phyloP scores from a whole-genome alignment of 2,113 vertebrate species.

The Cephalopterus ornatus region DNA sequence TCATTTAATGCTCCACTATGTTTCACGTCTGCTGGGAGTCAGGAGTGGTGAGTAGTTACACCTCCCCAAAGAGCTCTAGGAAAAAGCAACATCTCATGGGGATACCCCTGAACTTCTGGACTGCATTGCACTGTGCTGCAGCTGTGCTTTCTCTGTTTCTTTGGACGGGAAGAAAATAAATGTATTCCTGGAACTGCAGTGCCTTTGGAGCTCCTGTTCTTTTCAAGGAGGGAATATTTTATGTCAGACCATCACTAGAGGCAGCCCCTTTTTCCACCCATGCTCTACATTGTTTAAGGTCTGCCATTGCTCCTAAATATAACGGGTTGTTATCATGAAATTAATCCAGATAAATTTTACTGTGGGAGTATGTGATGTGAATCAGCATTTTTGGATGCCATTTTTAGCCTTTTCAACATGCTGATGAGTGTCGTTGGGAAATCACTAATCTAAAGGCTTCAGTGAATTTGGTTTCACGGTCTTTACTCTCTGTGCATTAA shows the following conservation, averaged over 20 bases:
- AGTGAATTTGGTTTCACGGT: background rate
- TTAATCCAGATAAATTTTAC: background rate
- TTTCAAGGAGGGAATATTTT: conserved; percentile 12
- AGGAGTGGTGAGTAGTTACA: conserved; percentile 23
- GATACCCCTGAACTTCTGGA: background rate
- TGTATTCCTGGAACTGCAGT: background rate
- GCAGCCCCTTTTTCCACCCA: background rate
- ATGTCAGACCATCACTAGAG: background rate
- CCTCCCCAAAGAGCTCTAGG: background rate
- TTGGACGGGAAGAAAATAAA: background rate
- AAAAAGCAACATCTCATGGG: conserved; percentile 12
- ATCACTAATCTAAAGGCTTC: background rate
- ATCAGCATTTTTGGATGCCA: background rate
- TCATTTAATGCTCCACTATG: background rate
- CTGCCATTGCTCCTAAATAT: background rate
- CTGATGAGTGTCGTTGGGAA: background rate
- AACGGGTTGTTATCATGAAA: background rate
- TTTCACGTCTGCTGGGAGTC: background rate
- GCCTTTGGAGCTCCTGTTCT: conserved; percentile 35
- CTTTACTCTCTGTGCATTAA: background rate
- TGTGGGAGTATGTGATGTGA: background rate
- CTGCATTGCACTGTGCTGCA: background rate
- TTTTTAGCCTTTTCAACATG: background rate
- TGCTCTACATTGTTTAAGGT: background rate
- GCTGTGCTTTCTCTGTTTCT: conserved; percentile 22